Evolutionary conservation across 2,797 vertebrate genomes (phyloP).

Genomic region (Neostethus bicornis): DNA sequence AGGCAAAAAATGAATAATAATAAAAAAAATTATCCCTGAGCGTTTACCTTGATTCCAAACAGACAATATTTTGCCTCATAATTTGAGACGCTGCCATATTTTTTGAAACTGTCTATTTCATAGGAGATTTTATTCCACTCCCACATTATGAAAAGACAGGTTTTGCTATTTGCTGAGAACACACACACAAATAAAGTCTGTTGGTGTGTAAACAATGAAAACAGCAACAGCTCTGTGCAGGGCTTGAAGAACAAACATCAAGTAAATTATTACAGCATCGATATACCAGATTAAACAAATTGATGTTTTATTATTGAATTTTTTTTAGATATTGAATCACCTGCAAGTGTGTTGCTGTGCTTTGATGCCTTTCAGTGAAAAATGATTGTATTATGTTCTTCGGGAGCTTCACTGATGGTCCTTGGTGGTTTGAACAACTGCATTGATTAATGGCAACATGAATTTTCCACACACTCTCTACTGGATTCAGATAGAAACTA

Average conservation of each 20-base stretch:
- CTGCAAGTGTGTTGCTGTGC: conserved; percentile 44
- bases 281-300: conserved; percentile 45
- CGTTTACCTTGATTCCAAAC: conserved; percentile 29
- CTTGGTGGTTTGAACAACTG: conserved; percentile 66
- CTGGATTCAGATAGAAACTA: conserved; percentile 71
- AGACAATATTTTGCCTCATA: conserved; percentile 20
- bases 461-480: conserved; percentile 74
- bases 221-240: conserved; percentile 3
- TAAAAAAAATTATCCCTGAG: conserved; percentile 52
- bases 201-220: conserved; percentile 5
- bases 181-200: conserved; percentile 13
- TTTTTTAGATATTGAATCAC: conserved; percentile 51
- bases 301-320: conserved; percentile 46
- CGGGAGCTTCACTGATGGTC: conserved; percentile 61
- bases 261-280: conserved; percentile 50
- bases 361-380: conserved; percentile 57
- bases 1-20: too few species aligned
- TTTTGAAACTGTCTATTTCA: conserved; percentile 13
- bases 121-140: neutral
- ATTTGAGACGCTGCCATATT: conserved; percentile 13
- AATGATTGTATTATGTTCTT: conserved; percentile 67
- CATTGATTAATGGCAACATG: conserved; percentile 70
- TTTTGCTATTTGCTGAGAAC: conserved; percentile 10
- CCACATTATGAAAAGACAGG: conserved; percentile 9
- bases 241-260: conserved; percentile 29